These are phyloP conservation scores for Pao palembangensis DNA, from an alignment of 2,113 vertebrate genomes.

Conservation along the genomic window DNA sequence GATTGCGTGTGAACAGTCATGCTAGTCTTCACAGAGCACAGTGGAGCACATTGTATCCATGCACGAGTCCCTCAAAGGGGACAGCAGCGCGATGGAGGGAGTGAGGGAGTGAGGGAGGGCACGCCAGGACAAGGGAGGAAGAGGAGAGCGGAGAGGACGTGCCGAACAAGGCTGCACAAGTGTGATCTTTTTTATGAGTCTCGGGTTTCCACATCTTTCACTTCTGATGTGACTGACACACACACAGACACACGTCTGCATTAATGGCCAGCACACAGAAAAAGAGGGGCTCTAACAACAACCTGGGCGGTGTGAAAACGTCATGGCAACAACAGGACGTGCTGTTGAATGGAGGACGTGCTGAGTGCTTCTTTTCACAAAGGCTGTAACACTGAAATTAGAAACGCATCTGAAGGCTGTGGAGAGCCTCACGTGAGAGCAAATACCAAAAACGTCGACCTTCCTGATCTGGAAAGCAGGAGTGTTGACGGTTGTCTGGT, in stretches of 20 bases:
- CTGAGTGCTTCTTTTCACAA: neutral
- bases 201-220: conserved; percentile 34
- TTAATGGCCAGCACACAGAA: neutral
- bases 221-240: no score
- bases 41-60: conserved; percentile 65
- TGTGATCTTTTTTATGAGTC: conserved; percentile 51
- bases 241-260: conserved; percentile 20
- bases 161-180: conserved; percentile 49
- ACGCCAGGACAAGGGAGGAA: conserved; percentile 47
- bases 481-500: neutral
- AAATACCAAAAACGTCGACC: no score
- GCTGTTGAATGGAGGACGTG: no score
- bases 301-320: neutral
- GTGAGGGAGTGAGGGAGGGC: conserved; percentile 35
- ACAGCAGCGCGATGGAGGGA: conserved; percentile 42
- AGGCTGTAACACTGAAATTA: neutral
- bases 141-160: conserved; percentile 22
- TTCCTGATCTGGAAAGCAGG: no score
- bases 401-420: neutral
- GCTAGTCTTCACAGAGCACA: conserved; percentile 65
- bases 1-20: conserved; percentile 67
- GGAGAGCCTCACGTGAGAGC: neutral
- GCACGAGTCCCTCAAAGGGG: conserved; percentile 56
- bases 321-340: no score
- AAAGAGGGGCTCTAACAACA: neutral